Evolutionary conservation across 2,888 invertebrate genomes (phyloP).

Genomic region (Podotricha telesiphe): DNA sequence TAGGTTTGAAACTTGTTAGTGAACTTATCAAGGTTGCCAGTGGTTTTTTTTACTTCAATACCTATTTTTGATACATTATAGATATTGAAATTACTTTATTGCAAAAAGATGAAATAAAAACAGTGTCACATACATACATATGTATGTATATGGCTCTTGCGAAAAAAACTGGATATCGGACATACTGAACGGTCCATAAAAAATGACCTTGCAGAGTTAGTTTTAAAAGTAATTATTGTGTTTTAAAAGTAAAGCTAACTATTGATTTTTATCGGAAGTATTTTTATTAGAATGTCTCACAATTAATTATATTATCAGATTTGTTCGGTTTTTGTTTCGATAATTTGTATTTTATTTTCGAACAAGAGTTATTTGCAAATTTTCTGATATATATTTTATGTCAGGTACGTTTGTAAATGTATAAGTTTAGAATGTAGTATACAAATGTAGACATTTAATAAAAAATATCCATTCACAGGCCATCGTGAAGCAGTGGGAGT

Average conservation of each 20-base stretch:
- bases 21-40: constrained; percentile 23
- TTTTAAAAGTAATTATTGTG: constrained; percentile 1
- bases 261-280: constrained; percentile 9
- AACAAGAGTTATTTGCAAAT: too few relatives aligned
- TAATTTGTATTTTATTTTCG: too few relatives aligned
- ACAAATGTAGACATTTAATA: too few relatives aligned
- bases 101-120: constrained; percentile 12
- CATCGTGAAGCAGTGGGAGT: too few relatives aligned
- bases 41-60: constrained; percentile 4
- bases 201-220: constrained; percentile 16
- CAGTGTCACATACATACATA: not conserved
- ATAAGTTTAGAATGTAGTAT: too few relatives aligned
- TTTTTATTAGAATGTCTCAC: constrained; percentile 1
- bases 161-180: constrained; percentile 11
- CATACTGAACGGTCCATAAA: constrained; percentile 5
- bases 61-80: not conserved
- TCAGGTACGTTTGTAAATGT: too few relatives aligned
- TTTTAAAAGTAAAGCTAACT: constrained; percentile 1
- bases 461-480: too few relatives aligned
- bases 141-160: constrained; percentile 4
- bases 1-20: constrained; percentile 21
- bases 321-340: too few relatives aligned
- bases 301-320: too few relatives aligned
- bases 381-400: too few relatives aligned
- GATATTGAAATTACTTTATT: not conserved